These are phyloP conservation scores for Dermatemys mawii DNA, from an alignment of 2,113 vertebrate genomes.

Conservation along the genomic window DNA sequence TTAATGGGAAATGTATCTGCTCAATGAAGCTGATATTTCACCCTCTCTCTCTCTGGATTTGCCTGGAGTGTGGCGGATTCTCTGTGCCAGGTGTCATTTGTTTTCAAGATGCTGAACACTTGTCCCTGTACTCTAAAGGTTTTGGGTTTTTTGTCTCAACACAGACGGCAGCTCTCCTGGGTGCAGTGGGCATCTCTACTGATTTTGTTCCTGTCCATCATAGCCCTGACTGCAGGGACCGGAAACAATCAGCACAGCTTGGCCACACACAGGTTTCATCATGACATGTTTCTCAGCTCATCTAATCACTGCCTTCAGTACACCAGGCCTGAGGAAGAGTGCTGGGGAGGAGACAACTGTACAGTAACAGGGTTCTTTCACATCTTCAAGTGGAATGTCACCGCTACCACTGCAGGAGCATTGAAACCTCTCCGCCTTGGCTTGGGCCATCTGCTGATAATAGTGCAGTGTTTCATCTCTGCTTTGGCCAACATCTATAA, in stretches of 20 bases:
- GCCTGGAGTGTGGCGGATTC: not conserved
- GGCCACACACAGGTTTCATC: slow-evolving; percentile 82
- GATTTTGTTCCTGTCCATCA: slow-evolving; percentile 93
- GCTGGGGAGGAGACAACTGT: slow-evolving; percentile 69
- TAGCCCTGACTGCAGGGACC: slow-evolving; percentile 87
- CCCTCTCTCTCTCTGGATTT: not conserved
- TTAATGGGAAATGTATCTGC: not conserved
- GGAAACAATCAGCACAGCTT: slow-evolving; percentile 79
- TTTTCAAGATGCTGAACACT: not conserved
- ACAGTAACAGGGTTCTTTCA: slow-evolving; percentile 66
- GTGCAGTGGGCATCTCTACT: slow-evolving; percentile 94
- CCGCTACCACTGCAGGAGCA: slow-evolving; percentile 67
- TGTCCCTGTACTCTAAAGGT: slow-evolving; percentile 21
- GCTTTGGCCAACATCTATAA: slow-evolving; percentile 98
- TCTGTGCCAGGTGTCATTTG: not conserved
- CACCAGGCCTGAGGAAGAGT: slow-evolving; percentile 72
- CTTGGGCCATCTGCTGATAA: slow-evolving; percentile 89
- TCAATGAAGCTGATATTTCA: not conserved
- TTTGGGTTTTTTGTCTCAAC: slow-evolving; percentile 52
- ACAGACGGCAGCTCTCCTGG: slow-evolving; percentile 90
- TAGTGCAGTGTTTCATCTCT: slow-evolving; percentile 94
- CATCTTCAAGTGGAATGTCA: slow-evolving; percentile 83
- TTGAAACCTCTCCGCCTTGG: slow-evolving; percentile 83
- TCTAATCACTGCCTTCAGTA: slow-evolving; percentile 90
- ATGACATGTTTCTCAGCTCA: slow-evolving; percentile 79